Evolutionary conservation across 2,888 invertebrate species (phyloP).

Genomic region (Plebejus anna): DNA sequence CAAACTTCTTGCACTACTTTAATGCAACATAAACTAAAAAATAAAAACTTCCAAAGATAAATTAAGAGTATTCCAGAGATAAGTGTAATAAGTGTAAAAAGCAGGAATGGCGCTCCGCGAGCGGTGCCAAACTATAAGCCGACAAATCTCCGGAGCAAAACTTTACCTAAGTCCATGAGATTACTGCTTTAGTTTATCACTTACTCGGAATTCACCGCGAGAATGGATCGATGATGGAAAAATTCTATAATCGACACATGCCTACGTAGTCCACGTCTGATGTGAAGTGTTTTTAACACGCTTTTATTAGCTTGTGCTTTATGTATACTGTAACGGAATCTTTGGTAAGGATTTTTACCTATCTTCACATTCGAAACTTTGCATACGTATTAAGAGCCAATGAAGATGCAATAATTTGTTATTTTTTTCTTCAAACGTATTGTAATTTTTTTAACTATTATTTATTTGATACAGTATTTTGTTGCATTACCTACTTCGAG

Average conservation of each 20-base stretch:
- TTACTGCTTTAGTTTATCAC: conserved; percentile 22
- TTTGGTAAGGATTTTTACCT: too few relatives aligned
- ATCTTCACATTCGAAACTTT: too few relatives aligned
- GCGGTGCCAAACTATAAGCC: conserved; percentile 26
- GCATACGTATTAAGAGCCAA: too few relatives aligned
- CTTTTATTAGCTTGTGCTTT: too few relatives aligned
- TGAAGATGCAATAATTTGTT: too few relatives aligned
- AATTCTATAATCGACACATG: neutral
- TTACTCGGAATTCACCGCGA: neutral
- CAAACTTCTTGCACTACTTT: neutral
- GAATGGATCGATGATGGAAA: neutral
- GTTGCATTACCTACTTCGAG: too few relatives aligned
- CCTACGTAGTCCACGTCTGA: too few relatives aligned
- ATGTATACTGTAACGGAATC: too few relatives aligned
- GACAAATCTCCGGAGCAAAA: conserved; percentile 36
- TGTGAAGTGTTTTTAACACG: too few relatives aligned
- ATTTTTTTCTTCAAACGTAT: too few relatives aligned
- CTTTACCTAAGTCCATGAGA: conserved; percentile 32
- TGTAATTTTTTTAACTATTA: too few relatives aligned
- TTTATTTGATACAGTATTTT: too few relatives aligned
- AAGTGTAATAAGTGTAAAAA: conserved; percentile 26
- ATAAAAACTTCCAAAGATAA: neutral
- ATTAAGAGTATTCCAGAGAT: neutral
- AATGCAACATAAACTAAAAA: neutral
- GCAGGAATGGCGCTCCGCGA: conserved; percentile 10